Percentiles rank a stretch among this genome's conserved stretches.
These are phyloP conservation scores for Lasioglossum villosulum DNA, from an alignment of 2,888 invertebrate genomes.

Conservation along the genomic window DNA sequence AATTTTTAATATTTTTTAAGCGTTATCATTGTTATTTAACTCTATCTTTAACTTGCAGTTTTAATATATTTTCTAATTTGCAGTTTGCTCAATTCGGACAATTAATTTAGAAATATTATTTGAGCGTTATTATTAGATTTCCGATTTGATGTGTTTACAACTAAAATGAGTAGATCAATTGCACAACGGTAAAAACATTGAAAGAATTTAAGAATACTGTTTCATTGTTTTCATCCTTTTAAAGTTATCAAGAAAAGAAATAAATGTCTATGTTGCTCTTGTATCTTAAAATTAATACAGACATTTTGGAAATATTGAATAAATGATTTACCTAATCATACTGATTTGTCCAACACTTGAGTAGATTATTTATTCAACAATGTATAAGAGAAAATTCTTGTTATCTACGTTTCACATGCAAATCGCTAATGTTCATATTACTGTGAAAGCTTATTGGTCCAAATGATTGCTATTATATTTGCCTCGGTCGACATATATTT, in stretches of 20 bases:
- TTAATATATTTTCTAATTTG: not conserved
- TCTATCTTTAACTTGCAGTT: not conserved
- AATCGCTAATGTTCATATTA: not conserved
- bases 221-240: too few relatives aligned
- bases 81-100: not conserved
- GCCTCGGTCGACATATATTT: constrained; percentile 42
- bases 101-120: not conserved
- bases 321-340: not conserved
- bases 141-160: too few relatives aligned
- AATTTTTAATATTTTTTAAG: too few relatives aligned
- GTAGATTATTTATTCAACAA: not conserved
- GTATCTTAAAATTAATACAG: not conserved
- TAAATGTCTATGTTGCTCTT: not conserved
- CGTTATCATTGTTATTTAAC: too few relatives aligned
- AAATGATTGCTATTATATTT: constrained; percentile 38
- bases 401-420: not conserved
- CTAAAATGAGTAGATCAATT: too few relatives aligned
- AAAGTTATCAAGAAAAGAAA: too few relatives aligned
- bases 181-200: too few relatives aligned
- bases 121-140: not conserved
- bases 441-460: constrained; percentile 38
- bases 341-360: not conserved
- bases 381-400: not conserved
- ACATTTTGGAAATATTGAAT: not conserved
- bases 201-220: too few relatives aligned